Conservation (phyloP, 2,113 vertebrate species). For the Xenopus laevis region DNA sequence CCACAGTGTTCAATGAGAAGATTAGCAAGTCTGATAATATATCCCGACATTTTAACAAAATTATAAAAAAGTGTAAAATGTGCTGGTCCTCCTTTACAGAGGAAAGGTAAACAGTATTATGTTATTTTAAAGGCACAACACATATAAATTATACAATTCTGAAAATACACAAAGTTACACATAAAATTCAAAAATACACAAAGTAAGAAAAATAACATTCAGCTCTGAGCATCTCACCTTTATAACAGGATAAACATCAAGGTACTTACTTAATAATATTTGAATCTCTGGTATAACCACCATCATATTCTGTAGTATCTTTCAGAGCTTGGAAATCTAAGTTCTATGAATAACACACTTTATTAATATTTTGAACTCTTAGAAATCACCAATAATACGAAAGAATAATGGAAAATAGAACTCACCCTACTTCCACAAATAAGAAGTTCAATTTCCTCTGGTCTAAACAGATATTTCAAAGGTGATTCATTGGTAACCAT, state of each 20-base stretch:
- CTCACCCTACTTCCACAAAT: conserved; percentile 98
- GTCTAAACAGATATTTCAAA: conserved; percentile 92
- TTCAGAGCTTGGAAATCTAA: conserved; percentile 96
- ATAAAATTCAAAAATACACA: too few relatives aligned
- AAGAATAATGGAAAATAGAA: neutral
- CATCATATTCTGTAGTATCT: conserved; percentile 94
- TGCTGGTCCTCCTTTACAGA: too few relatives aligned
- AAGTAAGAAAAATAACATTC: too few relatives aligned
- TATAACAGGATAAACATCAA: neutral
- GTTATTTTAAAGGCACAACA: too few relatives aligned
- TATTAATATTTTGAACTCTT: neutral
- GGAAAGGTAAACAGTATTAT: too few relatives aligned
- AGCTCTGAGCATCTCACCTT: too few relatives aligned
- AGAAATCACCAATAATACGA: neutral
- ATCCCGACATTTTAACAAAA: too few relatives aligned
- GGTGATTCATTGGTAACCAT: conserved; percentile 98
- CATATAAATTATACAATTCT: too few relatives aligned
- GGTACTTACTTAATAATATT: conserved; percentile 83
- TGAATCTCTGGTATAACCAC: conserved; percentile 89
- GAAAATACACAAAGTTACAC: too few relatives aligned
- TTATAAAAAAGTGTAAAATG: too few relatives aligned
- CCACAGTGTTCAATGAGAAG: too few relatives aligned
- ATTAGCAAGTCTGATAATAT: too few relatives aligned
- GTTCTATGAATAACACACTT: conserved; percentile 71
- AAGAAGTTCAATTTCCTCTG: conserved; percentile 96